Percentiles rank a stretch among this genome's conserved stretches.
Conservation (phyloP, 2,113 vertebrate genomes). For the Pygoscelis antarcticus region DNA sequence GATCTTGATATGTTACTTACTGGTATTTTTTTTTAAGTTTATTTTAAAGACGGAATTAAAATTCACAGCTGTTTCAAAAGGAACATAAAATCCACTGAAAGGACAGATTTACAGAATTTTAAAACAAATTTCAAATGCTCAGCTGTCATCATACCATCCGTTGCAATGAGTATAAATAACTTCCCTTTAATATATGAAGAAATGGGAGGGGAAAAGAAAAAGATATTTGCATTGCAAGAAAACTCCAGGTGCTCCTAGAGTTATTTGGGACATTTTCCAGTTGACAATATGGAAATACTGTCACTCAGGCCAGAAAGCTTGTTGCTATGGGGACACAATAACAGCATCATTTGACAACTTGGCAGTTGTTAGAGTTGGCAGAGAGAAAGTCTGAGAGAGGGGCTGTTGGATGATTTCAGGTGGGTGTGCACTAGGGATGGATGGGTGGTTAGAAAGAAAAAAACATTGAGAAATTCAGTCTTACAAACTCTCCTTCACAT, state of each 20-base stretch:
- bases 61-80: slow-evolving; percentile 68
- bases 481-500: not conserved
- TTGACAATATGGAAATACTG: slow-evolving; percentile 72
- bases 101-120: slow-evolving; percentile 72
- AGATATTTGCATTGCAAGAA: slow-evolving; percentile 66
- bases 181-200: slow-evolving; percentile 66
- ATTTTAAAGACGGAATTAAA: slow-evolving; percentile 66
- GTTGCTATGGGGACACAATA: slow-evolving; percentile 72
- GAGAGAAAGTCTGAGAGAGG: slow-evolving; percentile 29
- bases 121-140: slow-evolving; percentile 69
- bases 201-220: slow-evolving; percentile 35
- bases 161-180: slow-evolving; percentile 73
- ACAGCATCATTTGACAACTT: slow-evolving; percentile 58
- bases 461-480: not conserved
- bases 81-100: slow-evolving; percentile 66
- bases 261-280: slow-evolving; percentile 75
- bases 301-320: slow-evolving; percentile 63
- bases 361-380: slow-evolving; percentile 58
- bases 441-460: not conserved
- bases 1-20: slow-evolving; percentile 31
- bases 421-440: not conserved
- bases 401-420: slow-evolving; percentile 26
- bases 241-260: slow-evolving; percentile 73
- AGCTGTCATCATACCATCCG: slow-evolving; percentile 66
- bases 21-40: not conserved